These are phyloP conservation scores for Cyanoderma ruficeps DNA, from an alignment of 2,113 vertebrate genomes.

Conservation along the genomic window DNA sequence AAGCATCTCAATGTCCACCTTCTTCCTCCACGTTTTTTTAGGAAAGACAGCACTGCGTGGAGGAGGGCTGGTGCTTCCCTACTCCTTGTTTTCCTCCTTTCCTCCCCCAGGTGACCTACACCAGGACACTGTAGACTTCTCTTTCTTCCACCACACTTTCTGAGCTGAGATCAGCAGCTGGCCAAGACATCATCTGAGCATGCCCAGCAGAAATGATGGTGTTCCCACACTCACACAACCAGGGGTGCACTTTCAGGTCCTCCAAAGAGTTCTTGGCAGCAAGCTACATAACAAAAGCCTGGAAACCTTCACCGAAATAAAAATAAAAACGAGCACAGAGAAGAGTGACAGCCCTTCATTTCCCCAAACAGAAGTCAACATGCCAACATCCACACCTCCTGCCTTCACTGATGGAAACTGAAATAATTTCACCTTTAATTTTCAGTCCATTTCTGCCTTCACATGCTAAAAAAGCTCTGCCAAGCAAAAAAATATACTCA, in stretches of 20 bases:
- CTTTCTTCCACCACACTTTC: fast-evolving
- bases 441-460: not conserved
- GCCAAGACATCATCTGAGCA: not conserved
- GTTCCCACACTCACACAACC: not conserved
- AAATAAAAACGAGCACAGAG: not conserved
- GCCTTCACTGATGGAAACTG: not conserved
- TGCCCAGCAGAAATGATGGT: not conserved
- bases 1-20: not conserved
- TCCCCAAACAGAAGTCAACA: not conserved
- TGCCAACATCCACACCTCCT: not conserved
- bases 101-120: not conserved
- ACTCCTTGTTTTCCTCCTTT: not conserved
- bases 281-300: not conserved
- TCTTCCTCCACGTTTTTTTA: not conserved
- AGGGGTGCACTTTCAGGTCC: not conserved
- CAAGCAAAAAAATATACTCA: not conserved
- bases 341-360: not conserved
- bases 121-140: not conserved
- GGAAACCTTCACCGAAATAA: not conserved
- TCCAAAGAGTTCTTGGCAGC: not conserved
- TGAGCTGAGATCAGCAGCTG: not conserved
- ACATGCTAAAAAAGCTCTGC: not conserved
- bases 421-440: not conserved
- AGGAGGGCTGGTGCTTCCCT: not conserved
- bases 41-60: not conserved